phyloP scores from a whole-genome alignment of 2,888 invertebrate genomes.

The Euproctis similis region DNA sequence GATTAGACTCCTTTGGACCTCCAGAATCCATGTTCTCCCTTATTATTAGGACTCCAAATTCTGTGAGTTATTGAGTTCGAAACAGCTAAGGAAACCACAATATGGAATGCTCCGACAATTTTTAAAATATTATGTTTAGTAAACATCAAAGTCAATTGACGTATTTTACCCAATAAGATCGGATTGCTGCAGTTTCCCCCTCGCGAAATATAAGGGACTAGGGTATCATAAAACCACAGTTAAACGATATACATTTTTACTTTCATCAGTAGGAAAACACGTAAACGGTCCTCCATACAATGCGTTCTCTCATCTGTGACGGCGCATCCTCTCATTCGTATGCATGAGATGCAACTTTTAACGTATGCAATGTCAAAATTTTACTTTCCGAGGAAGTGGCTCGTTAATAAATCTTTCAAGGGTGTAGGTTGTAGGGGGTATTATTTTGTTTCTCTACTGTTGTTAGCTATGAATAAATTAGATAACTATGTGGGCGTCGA shows the following conservation, averaged over 20 bases:
- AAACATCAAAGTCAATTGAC: too few species aligned
- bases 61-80: too few species aligned
- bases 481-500: neutral
- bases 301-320: constrained; percentile 5
- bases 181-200: too few species aligned
- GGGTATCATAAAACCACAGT: too few species aligned
- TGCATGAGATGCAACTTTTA: constrained; percentile 29
- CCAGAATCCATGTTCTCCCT: too few species aligned
- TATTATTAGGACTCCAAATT: too few species aligned
- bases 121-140: too few species aligned
- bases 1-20: too few species aligned
- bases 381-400: constrained; percentile 15
- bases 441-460: constrained; percentile 4
- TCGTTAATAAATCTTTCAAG: constrained; percentile 3
- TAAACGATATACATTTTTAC: constrained; percentile 7
- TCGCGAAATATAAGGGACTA: too few species aligned
- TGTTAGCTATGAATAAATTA: constrained; percentile 9
- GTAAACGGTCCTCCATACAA: neutral
- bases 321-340: constrained; percentile 36
- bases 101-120: too few species aligned
- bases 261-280: constrained; percentile 15
- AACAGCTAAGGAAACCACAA: too few species aligned
- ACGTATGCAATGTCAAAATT: constrained; percentile 6
- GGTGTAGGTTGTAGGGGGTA: constrained; percentile 2
- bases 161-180: too few species aligned